A percentile compares a stretch with the other conserved stretches of the same genome.
These are phyloP conservation scores for Nicator chloris DNA, from an alignment of 2,113 vertebrate species.

Conservation along the genomic window DNA sequence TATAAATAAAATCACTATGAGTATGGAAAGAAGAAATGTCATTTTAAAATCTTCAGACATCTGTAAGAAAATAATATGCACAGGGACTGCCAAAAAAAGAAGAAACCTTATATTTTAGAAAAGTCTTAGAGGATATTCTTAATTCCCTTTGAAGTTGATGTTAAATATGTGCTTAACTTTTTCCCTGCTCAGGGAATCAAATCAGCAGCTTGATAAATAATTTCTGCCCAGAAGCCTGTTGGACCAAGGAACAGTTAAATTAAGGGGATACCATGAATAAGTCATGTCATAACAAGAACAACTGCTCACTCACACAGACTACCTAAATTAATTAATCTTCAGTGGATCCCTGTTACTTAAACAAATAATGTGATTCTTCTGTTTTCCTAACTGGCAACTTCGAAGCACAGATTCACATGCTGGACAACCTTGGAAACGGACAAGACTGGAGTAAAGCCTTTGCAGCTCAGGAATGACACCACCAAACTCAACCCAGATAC, in stretches of 20 bases:
- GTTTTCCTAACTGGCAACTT: neutral
- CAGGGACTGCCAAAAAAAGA: neutral
- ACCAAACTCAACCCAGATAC: neutral
- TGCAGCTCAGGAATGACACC: neutral
- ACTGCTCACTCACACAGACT: neutral
- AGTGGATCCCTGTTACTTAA: neutral
- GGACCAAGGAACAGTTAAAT: neutral
- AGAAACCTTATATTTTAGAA: neutral
- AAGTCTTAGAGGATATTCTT: neutral
- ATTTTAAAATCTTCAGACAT: neutral
- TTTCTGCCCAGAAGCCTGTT: neutral
- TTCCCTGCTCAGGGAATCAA: neutral
- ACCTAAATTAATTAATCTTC: neutral
- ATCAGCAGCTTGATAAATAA: neutral
- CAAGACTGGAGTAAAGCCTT: neutral
- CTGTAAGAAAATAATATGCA: neutral
- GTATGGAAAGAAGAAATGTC: neutral
- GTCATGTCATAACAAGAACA: neutral
- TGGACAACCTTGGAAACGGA: neutral
- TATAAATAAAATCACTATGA: neutral
- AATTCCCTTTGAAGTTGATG: neutral
- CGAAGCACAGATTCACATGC: neutral
- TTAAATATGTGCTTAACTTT: slow-evolving; percentile 31
- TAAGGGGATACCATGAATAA: neutral
- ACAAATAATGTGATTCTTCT: neutral